Base-by-base conservation (phyloP, 1,140 invertebrate genomes). In the Zaprionus taronus region DNA sequence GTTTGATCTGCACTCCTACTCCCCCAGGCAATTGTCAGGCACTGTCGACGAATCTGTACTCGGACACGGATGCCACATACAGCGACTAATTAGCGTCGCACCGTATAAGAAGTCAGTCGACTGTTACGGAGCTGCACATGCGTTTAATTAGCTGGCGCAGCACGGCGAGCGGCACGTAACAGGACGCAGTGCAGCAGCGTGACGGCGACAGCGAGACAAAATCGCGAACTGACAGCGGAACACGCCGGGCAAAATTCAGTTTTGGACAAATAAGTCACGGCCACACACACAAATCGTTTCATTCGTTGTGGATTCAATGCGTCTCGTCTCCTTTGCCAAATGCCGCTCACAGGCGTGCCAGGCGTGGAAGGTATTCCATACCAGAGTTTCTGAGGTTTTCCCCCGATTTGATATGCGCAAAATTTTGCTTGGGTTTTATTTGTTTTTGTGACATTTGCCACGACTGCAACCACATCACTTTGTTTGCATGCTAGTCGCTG, bases 51-150 rank as follows among this genome's bases (percentile, higher is more conserved):
- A 14, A 31, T 24, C 51, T 75, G 72, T n/a, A 71, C 31, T 14
- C 34, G 57, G 44, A 82, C 47, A 57, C 74, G 28, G 68, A 66
- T 56, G 53, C 53, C 56, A 58, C 28, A 24, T 36, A 36, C 31
- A 34, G 41, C n/a, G 72, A 84, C 85, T 90, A 90, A 90, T 90
- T 90, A 90, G 79, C 58, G 44, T 38, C 5, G n/a, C 49, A 58
- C 26, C 72, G 44, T 36, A 63, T 63, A 38, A 61, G 69, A 55
- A 34, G 31, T n/a, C 62, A 49, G 22, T 22, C 24, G 4, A 58
- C 38, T 34, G 26, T 20, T 14, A 41, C 55, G 22, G 14, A 44
- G 51, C 17, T 83, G 84, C 84, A 81, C 77, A 84, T 87, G 83
- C 84, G 75, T 81, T 84, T 89, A 89, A 87, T 87, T 87, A 89